These are phyloP conservation scores for Lacerta viridis DNA, from an alignment of 2,797 vertebrate species.

Conservation along the genomic window DNA sequence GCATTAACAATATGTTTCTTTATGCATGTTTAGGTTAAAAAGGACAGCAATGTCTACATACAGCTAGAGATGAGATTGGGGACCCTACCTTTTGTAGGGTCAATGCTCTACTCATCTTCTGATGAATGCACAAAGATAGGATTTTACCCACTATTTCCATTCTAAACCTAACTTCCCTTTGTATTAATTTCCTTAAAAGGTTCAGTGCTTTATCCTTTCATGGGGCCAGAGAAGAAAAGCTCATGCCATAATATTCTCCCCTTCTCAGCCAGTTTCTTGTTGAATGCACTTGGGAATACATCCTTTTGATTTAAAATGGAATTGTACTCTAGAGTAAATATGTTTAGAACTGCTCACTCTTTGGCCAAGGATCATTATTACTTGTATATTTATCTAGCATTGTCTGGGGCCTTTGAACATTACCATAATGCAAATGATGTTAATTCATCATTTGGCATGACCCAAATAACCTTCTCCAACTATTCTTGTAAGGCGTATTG, in stretches of 20 bases:
- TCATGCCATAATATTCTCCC: background rate
- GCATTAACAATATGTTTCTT: no score
- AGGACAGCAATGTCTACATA: no score
- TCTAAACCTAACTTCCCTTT: background rate
- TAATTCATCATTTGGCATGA: conserved; percentile 24
- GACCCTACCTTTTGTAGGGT: no score
- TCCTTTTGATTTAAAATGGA: background rate
- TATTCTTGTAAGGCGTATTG: conserved; percentile 8
- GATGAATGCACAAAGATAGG: background rate
- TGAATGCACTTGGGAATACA: background rate
- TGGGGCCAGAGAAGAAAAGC: background rate
- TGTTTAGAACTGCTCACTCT: background rate
- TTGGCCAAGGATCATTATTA: conserved; percentile 24
- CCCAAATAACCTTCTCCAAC: conserved; percentile 25
- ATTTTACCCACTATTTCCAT: no score
- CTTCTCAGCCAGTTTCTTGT: background rate
- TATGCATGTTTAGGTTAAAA: no score
- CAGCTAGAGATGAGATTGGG: no score
- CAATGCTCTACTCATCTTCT: background rate
- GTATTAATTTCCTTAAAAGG: background rate
- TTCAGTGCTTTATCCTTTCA: background rate
- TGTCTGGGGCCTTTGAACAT: conserved; percentile 33
- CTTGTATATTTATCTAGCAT: conserved; percentile 6
- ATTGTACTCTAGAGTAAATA: conserved; percentile 11
- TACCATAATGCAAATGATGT: conserved; percentile 32